Percentiles rank a stretch among this genome's conserved stretches.
These are phyloP conservation scores for Cactoblastis cactorum DNA, from an alignment of 2,888 invertebrate genomes.

Conservation along the genomic window DNA sequence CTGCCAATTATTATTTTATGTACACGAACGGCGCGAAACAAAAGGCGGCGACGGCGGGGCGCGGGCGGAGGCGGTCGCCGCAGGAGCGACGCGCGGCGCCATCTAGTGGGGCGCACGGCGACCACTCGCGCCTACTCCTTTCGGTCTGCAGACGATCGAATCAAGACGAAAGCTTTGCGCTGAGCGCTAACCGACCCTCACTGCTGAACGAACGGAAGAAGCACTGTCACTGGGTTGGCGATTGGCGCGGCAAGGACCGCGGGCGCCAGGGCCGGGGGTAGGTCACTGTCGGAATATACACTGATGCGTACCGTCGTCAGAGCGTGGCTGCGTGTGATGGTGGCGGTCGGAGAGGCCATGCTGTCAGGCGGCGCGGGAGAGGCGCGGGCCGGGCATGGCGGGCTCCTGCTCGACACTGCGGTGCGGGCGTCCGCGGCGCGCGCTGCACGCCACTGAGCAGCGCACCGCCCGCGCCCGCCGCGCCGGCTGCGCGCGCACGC, in stretches of 20 bases:
- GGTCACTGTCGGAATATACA: constrained; percentile 27
- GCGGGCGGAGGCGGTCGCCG: constrained; percentile 73
- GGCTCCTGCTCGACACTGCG: constrained; percentile 76
- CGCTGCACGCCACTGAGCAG: constrained; percentile 76
- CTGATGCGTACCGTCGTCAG: constrained; percentile 75
- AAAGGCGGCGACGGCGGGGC: constrained; percentile 68
- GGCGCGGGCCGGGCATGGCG: constrained; percentile 79
- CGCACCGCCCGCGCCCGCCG: constrained; percentile 63
- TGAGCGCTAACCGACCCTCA: constrained; percentile 56
- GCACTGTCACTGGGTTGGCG: constrained; percentile 61
- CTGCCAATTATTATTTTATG: constrained; percentile 74
- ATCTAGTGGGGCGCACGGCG: constrained; percentile 73
- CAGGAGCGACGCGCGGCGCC: constrained; percentile 76
- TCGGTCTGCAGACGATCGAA: constrained; percentile 76
- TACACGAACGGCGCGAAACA: constrained; percentile 71
- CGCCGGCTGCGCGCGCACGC: constrained; percentile 56
- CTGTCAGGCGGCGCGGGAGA: constrained; percentile 78
- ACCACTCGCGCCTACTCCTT: constrained; percentile 68
- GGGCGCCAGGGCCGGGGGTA: constrained; percentile 27
- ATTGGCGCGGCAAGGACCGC: constrained; percentile 31
- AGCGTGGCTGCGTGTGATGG: constrained; percentile 79
- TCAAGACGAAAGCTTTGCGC: constrained; percentile 62
- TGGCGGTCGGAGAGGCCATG: constrained; percentile 77
- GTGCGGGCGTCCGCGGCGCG: constrained; percentile 78
- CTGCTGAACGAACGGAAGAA: constrained; percentile 41